Base-by-base conservation (phyloP, 2,888 invertebrate genomes). In the Parnassius smintheus region DNA sequence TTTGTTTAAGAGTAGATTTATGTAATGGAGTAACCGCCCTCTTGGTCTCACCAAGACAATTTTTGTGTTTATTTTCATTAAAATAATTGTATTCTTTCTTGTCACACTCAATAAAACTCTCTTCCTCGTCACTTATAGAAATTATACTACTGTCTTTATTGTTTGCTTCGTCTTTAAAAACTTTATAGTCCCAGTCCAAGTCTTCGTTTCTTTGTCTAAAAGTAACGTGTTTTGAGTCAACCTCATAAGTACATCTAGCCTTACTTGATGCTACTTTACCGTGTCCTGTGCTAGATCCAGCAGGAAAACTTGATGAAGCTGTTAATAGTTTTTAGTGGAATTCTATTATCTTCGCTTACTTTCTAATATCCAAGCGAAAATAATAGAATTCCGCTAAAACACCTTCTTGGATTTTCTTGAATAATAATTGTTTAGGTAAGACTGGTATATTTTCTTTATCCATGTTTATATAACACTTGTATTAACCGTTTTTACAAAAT, bases 361-460 rank as follows among this genome's bases (percentile, higher is more conserved):
- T n/a, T n/a, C n/a, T n/a, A n/a, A n/a, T n/a, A n/a, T n/a, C n/a
- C n/a, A n/a, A n/a, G n/a, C n/a, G n/a, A n/a, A n/a, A n/a, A n/a
- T n/a, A n/a, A n/a, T n/a, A n/a, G n/a, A n/a, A n/a, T n/a, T n/a
- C n/a, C n/a, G n/a, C n/a, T n/a, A n/a, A n/a, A n/a, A 60, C 60
- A 25, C 55, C 62, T 64, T 64, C 61, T 9, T 49, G 61, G 59
- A 71, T 61, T 57, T 68, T 66, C 12, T 74, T 72, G 54, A 67
- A 68, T 2, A 83, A 56, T 48, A 86, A 72, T 70, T 77, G 73
- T 48, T 72, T 77, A 1, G 86, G 82, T 59, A 88, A 60, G 0
- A 78, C 75, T 22, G 88, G 85, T 56, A 72, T 55, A 67, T 88
- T 87, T 71, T 89, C 88, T 69, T 86, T 86, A 50, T 82, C 61